A percentile compares a stretch with the other conserved stretches of the same genome.
These are phyloP conservation scores for Pemphredon lugubris DNA, from an alignment of 2,888 invertebrate genomes.

Conservation along the genomic window DNA sequence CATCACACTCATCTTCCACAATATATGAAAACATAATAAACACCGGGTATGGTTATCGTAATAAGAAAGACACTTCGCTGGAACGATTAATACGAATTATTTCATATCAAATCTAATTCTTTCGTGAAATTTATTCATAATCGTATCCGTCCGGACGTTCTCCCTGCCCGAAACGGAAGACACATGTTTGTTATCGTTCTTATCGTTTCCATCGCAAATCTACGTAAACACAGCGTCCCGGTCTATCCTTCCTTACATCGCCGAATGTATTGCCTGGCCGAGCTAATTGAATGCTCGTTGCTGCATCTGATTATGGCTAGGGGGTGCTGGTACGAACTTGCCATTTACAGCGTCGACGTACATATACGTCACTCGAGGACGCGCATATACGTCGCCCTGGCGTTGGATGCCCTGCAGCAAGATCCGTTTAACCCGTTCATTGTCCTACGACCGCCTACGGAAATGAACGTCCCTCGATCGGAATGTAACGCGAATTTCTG, in stretches of 20 bases:
- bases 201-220: no score
- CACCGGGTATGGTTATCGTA: no score
- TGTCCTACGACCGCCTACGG: slow-evolving; percentile 54
- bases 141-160: background rate
- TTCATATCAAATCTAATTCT: no score
- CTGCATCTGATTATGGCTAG: slow-evolving; percentile 67
- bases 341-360: slow-evolving; percentile 40
- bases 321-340: slow-evolving; percentile 43
- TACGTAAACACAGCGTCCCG: no score
- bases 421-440: slow-evolving; percentile 65
- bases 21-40: no score
- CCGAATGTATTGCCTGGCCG: slow-evolving; percentile 46
- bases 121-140: no score
- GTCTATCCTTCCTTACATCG: slow-evolving; percentile 28
- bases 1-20: no score
- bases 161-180: no score
- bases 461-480: slow-evolving; percentile 54
- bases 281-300: slow-evolving; percentile 68
- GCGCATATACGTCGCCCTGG: slow-evolving; percentile 19
- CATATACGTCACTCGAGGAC: slow-evolving; percentile 38
- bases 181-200: no score
- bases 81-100: no score
- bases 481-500: slow-evolving; percentile 41
- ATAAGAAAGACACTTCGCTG: no score
- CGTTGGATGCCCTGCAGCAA: slow-evolving; percentile 44